These are phyloP conservation scores for Hyperopisus bebe DNA, from an alignment of 2,113 vertebrate species.

Conservation along the genomic window DNA sequence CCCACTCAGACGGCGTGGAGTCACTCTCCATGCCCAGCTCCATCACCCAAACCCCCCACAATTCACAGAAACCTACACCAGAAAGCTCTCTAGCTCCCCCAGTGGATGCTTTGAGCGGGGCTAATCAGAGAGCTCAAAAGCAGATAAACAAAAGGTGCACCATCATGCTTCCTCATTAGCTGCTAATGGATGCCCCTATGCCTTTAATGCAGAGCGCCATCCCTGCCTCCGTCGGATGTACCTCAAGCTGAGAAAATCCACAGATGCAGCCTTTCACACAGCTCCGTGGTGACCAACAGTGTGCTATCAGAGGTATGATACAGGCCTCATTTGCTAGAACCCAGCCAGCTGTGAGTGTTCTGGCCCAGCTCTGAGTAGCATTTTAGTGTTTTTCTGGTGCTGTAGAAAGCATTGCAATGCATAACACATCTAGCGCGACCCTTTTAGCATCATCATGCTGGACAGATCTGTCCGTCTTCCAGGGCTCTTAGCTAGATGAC, in stretches of 20 bases:
- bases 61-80: constrained; percentile 10
- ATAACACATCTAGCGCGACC: not conserved
- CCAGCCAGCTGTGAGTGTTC: not conserved
- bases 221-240: not conserved
- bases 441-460: not conserved
- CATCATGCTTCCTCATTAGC: not conserved
- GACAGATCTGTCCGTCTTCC: not conserved
- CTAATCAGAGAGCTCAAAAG: constrained; percentile 19
- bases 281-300: not conserved
- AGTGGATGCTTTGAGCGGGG: not conserved
- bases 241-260: not conserved
- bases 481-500: not conserved
- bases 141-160: constrained; percentile 22
- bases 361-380: not conserved
- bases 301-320: not conserved
- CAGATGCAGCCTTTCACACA: not conserved
- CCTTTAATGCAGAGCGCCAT: not conserved
- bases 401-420: not conserved
- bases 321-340: not conserved
- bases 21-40: not conserved
- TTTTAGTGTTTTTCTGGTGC: not conserved
- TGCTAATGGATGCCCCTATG: not conserved
- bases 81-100: constrained; percentile 10
- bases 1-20: not conserved
- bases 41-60: not conserved